phyloP scores from a whole-genome alignment of 2,888 invertebrate genomes.

The Lathronympha strigana region DNA sequence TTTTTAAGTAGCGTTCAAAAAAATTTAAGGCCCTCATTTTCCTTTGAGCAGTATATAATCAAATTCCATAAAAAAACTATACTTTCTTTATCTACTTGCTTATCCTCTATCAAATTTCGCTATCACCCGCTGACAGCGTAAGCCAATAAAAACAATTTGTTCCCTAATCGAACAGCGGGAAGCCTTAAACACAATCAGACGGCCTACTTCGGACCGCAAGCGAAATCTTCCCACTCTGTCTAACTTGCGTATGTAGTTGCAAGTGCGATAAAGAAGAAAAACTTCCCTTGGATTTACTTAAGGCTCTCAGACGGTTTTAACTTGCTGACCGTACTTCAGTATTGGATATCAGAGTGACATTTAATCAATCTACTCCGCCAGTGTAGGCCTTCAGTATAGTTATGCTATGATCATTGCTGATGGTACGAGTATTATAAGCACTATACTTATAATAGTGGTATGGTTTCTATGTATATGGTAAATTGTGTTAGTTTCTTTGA shows the following conservation, averaged over 20 bases:
- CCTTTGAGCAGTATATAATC: too few relatives aligned
- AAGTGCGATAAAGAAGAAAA: too few relatives aligned
- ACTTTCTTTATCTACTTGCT: background rate
- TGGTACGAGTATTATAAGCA: too few relatives aligned
- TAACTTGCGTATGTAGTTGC: too few relatives aligned
- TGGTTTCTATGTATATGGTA: too few relatives aligned
- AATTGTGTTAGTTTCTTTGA: too few relatives aligned
- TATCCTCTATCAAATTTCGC: constrained; percentile 34
- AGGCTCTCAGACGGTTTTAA: constrained; percentile 55
- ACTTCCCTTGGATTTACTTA: too few relatives aligned
- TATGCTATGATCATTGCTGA: background rate
- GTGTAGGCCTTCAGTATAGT: background rate
- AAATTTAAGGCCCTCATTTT: too few relatives aligned
- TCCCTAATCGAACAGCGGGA: constrained; percentile 37
- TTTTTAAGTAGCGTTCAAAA: too few relatives aligned
- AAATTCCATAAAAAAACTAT: constrained; percentile 8
- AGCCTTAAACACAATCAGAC: constrained; percentile 57
- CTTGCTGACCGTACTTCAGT: constrained; percentile 43
- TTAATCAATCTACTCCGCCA: constrained; percentile 49
- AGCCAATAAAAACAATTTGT: constrained; percentile 41
- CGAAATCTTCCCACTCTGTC: too few relatives aligned
- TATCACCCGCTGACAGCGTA: constrained; percentile 39
- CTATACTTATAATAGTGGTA: too few relatives aligned
- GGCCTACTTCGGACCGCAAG: too few relatives aligned
- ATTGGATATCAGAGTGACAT: constrained; percentile 28